Evolutionary conservation across 1,140 invertebrate species (phyloP).

Genomic region (Philaenus spumarius): DNA sequence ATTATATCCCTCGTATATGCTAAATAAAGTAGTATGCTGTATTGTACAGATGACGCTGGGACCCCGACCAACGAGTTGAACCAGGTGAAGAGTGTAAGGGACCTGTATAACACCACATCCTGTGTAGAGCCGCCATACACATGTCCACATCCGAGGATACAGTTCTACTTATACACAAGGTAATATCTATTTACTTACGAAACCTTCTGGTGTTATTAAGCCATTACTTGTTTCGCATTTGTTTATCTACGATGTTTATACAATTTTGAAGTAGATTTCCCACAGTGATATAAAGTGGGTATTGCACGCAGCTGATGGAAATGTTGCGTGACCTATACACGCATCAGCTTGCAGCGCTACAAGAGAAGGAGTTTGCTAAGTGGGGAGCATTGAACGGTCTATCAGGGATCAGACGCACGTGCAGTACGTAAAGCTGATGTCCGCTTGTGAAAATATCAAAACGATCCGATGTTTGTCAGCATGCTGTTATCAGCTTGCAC

Average conservation of each 20-base stretch:
- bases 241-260: neutral
- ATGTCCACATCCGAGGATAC: conserved; percentile 73
- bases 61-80: conserved; percentile 12
- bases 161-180: conserved; percentile 79
- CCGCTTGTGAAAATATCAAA: no score
- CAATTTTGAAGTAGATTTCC: neutral
- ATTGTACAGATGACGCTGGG: no score
- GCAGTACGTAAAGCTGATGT: no score
- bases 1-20: no score
- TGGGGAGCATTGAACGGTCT: neutral
- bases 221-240: neutral
- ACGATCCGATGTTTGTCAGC: no score
- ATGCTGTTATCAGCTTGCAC: no score
- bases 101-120: conserved; percentile 70
- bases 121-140: conserved; percentile 70
- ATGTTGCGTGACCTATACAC: no score
- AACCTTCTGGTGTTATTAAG: neutral
- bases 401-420: no score
- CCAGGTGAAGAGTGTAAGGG: conserved; percentile 40
- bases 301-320: neutral
- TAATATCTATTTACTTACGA: conserved; percentile 34
- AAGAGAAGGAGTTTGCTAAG: neutral
- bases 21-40: no score
- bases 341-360: no score
- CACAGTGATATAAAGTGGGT: neutral